Conservation (phyloP, 2,797 vertebrate genomes). For the Anniella stebbinsi region DNA sequence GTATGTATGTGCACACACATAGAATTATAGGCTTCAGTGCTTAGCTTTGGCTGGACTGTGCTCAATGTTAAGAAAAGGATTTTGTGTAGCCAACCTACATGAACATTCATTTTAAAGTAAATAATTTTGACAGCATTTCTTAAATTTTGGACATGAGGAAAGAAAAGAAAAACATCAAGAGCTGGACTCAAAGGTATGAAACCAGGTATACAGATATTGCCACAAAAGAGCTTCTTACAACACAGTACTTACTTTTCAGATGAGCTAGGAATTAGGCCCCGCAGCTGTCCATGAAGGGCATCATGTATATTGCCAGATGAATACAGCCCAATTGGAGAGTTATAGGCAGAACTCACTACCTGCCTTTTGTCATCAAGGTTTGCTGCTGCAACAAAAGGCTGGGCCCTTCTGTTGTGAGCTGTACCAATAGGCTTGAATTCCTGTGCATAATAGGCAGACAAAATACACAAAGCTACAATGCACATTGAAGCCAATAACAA, state of each 20-base stretch:
- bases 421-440: constrained; percentile 92
- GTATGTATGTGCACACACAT: neutral
- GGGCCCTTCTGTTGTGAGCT: constrained; percentile 92
- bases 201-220: constrained; percentile 4
- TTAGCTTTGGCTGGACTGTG: neutral
- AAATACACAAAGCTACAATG: constrained; percentile 82
- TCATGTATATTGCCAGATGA: constrained; percentile 98
- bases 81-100: constrained; percentile 2
- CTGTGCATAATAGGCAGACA: constrained; percentile 84
- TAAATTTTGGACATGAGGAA: constrained; percentile 20
- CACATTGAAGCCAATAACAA: constrained; percentile 76
- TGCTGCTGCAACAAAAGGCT: constrained; percentile 94
- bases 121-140: neutral
- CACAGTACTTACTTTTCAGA: constrained; percentile 86
- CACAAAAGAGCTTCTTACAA: constrained; percentile 2
- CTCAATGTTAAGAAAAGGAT: neutral
- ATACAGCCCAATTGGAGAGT: constrained; percentile 98
- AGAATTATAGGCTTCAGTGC: neutral
- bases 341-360: constrained; percentile 97
- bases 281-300: constrained; percentile 94
- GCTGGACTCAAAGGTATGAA: constrained; percentile 76
- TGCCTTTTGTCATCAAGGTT: constrained; percentile 96
- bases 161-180: constrained; percentile 74
- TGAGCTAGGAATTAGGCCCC: constrained; percentile 87
- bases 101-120: constrained; percentile 11